phyloP scores from a whole-genome alignment of 1,140 invertebrate genomes.

The Arctopsyche grandis region DNA sequence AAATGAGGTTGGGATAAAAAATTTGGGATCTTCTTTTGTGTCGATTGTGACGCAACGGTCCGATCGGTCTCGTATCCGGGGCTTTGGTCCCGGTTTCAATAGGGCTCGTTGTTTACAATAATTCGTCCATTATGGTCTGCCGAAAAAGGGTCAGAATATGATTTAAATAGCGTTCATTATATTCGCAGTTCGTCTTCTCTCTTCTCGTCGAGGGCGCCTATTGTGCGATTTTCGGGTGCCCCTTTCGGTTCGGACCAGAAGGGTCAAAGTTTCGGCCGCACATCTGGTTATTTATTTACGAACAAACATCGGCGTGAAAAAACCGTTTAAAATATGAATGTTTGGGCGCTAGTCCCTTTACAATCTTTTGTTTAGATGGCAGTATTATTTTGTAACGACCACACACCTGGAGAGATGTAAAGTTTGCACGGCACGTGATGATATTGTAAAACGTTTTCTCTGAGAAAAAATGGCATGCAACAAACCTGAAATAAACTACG shows the following conservation, averaged over 20 bases:
- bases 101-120: slow-evolving; percentile 28
- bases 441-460: too few relatives aligned
- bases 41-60: slow-evolving; percentile 15
- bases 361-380: too few relatives aligned
- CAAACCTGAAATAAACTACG: too few relatives aligned
- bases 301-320: not conserved
- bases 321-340: slow-evolving; percentile 4
- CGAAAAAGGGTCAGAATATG: slow-evolving; percentile 34
- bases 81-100: slow-evolving; percentile 29
- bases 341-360: too few relatives aligned
- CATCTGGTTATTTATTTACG: slow-evolving; percentile 25
- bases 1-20: too few relatives aligned
- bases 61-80: slow-evolving; percentile 35
- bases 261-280: slow-evolving; percentile 26
- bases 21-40: too few relatives aligned
- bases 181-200: slow-evolving; percentile 1
- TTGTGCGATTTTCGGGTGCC: slow-evolving; percentile 25
- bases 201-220: not conserved
- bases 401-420: too few relatives aligned
- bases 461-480: too few relatives aligned
- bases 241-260: not conserved
- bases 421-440: too few relatives aligned
- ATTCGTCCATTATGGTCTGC: slow-evolving; percentile 23
- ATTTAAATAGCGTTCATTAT: slow-evolving; percentile 46
- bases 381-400: too few relatives aligned